phyloP scores from a whole-genome alignment of 1,140 invertebrate species.

The Drosophila albomicans region DNA sequence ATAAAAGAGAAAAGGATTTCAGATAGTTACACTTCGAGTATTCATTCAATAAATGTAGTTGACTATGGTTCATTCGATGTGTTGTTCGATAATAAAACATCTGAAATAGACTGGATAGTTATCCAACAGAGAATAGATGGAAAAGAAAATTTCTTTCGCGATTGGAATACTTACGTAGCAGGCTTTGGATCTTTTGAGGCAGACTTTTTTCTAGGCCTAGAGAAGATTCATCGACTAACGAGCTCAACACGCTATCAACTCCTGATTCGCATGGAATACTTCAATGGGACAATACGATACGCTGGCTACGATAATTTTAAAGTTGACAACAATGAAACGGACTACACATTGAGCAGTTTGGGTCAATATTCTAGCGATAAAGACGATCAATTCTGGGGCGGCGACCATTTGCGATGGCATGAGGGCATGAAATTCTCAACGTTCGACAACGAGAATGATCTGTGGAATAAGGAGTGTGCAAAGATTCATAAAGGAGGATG shows the following conservation, averaged over 20 bases:
- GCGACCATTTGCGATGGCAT: too few species aligned
- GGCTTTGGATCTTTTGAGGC: neutral
- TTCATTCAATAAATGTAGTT: too few species aligned
- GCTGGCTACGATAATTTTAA: neutral
- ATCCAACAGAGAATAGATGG: constrained; percentile 12
- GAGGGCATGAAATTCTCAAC: too few species aligned
- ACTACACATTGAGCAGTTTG: neutral
- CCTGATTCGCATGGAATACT: neutral
- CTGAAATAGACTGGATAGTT: constrained; percentile 10
- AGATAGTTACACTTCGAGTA: too few species aligned
- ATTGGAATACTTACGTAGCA: neutral
- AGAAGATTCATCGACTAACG: constrained; percentile 9
- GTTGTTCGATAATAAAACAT: neutral
- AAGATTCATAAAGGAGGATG: too few species aligned
- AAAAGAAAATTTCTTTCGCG: constrained; percentile 3
- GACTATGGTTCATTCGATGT: neutral
- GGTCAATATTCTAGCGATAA: neutral
- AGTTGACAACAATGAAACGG: neutral
- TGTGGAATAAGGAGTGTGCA: too few species aligned
- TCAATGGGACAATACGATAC: neutral
- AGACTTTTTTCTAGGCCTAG: constrained; percentile 14
- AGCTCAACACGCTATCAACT: neutral
- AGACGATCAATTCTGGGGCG: too few species aligned
- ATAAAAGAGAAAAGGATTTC: too few species aligned
- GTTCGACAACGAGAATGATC: too few species aligned